phyloP scores from a whole-genome alignment of 2,113 vertebrate genomes.

The Meles meles region DNA sequence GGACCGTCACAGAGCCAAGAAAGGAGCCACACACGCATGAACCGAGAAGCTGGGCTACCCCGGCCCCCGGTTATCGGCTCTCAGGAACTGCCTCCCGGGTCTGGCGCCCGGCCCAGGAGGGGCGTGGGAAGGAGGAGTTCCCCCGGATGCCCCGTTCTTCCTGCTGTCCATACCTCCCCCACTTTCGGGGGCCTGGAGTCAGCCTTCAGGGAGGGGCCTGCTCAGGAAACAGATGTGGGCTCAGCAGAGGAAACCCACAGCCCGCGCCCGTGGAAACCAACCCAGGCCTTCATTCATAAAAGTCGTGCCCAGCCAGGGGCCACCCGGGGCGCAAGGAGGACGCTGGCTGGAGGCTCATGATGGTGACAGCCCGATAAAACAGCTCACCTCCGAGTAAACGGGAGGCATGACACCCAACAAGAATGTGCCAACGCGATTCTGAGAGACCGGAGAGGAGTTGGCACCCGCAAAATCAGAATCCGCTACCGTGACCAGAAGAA shows the following conservation, averaged over 20 bases:
- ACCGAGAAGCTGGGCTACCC: not conserved
- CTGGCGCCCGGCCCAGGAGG: not conserved
- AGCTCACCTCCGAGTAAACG: slow-evolving; percentile 16
- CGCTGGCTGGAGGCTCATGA: not conserved
- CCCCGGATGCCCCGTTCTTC: not conserved
- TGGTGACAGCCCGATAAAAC: not conserved
- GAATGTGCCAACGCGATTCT: not conserved
- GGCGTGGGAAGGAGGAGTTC: not conserved
- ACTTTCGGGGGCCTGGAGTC: not conserved
- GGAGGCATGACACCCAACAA: not conserved
- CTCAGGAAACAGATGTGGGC: slow-evolving; percentile 57
- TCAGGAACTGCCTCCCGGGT: not conserved
- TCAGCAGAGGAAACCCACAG: not conserved
- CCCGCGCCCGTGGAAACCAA: not conserved
- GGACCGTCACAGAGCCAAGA: not conserved
- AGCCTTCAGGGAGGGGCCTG: not conserved
- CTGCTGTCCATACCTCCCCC: slow-evolving; percentile 24
- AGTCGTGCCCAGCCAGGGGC: not conserved
- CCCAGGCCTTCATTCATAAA: slow-evolving; percentile 66
- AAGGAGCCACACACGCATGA: no score
- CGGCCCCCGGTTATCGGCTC: not conserved
- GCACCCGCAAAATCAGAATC: slow-evolving; percentile 35
- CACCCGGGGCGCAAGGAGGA: not conserved
- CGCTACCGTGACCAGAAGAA: not conserved
- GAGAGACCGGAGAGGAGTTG: slow-evolving; percentile 31